Percentiles rank a stretch among this genome's conserved stretches.
Evolutionary conservation across 2,113 vertebrate species (phyloP).

Genomic region (Eublepharis macularius): DNA sequence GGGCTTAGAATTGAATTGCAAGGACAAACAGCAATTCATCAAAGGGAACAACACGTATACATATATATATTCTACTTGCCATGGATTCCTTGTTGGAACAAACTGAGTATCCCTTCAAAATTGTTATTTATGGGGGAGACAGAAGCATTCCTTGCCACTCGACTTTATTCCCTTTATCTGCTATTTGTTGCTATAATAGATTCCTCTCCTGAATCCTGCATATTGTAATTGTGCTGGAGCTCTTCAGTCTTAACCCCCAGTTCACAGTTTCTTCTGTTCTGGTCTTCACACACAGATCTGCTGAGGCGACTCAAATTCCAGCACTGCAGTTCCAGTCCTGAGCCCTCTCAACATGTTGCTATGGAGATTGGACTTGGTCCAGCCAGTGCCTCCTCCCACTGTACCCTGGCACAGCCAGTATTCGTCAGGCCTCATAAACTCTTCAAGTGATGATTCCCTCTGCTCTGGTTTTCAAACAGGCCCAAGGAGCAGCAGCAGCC

Average conservation of each 20-base stretch:
- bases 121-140: neutral
- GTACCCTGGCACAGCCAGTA: conserved; percentile 56
- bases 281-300: neutral
- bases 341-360: conserved; percentile 10
- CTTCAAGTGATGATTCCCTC: conserved; percentile 54
- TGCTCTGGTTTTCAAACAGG: conserved; percentile 54
- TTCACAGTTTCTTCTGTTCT: neutral
- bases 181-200: no score
- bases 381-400: conserved; percentile 24
- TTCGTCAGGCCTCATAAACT: conserved; percentile 62
- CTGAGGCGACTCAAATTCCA: conserved; percentile 13
- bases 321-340: conserved; percentile 44
- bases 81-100: neutral
- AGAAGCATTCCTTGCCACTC: neutral
- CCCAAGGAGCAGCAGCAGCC: conserved; percentile 53
- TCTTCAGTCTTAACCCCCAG: neutral
- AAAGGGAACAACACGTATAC: neutral
- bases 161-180: neutral
- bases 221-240: neutral
- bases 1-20: neutral
- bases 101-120: neutral
- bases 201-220: neutral
- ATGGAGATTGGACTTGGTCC: conserved; percentile 49
- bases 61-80: neutral
- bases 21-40: neutral